Conservation (phyloP, 2,888 invertebrate species). For the Amphipyra tragopoginis region DNA sequence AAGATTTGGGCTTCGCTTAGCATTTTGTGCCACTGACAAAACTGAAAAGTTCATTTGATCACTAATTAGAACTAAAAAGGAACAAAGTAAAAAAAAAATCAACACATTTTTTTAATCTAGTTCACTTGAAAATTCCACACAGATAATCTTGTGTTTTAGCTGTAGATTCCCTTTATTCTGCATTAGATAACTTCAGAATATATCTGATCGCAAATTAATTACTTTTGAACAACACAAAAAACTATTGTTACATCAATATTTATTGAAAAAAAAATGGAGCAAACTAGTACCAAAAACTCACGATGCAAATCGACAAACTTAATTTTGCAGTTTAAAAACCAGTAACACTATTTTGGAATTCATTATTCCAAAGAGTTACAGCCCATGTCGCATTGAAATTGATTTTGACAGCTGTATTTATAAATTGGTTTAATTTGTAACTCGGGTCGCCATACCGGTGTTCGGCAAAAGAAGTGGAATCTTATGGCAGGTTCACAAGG, state of each 20-base stretch:
- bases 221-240: slow-evolving; percentile 56
- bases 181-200: slow-evolving; percentile 40
- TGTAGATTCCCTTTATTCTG: slow-evolving; percentile 15
- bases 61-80: no score
- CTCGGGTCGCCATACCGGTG: slow-evolving; percentile 21
- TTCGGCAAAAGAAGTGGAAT: slow-evolving; percentile 10
- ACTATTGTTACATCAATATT: slow-evolving; percentile 53
- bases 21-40: no score
- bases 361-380: slow-evolving; percentile 41
- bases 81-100: no score
- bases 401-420: slow-evolving; percentile 48
- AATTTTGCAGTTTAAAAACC: slow-evolving; percentile 46
- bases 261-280: slow-evolving; percentile 50
- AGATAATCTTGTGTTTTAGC: background rate
- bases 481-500: slow-evolving; percentile 3
- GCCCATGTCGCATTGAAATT: slow-evolving; percentile 36
- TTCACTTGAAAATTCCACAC: slow-evolving; percentile 23
- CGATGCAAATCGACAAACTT: slow-evolving; percentile 50
- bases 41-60: no score
- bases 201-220: slow-evolving; percentile 59
- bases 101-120: background rate
- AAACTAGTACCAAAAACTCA: slow-evolving; percentile 32
- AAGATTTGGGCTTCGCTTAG: no score
- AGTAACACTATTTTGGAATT: slow-evolving; percentile 32
- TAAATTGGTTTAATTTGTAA: slow-evolving; percentile 48